Conservation (phyloP, 2,888 invertebrate species). For the Drosophila planitibia region DNA sequence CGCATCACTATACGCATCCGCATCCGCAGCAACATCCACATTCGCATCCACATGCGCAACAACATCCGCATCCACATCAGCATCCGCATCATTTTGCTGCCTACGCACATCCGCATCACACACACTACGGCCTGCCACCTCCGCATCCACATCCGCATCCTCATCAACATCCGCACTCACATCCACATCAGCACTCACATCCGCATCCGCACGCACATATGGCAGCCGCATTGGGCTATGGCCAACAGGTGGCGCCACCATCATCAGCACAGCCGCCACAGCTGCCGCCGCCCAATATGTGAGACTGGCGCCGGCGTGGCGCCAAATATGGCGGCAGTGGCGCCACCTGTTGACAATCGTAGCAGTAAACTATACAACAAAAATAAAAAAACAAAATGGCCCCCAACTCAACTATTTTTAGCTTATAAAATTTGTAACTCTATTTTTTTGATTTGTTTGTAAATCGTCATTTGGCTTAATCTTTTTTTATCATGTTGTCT, state of each 20-base stretch:
- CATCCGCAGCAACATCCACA: constrained; percentile 61
- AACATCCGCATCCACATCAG: constrained; percentile 24
- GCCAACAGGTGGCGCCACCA: constrained; percentile 67
- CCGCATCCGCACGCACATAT: constrained; percentile 62
- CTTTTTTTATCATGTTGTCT: constrained; percentile 39
- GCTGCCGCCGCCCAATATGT: constrained; percentile 54
- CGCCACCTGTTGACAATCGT: constrained; percentile 79
- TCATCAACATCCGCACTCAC: constrained; percentile 46
- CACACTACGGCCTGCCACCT: constrained; percentile 48
- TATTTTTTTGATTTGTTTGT: constrained; percentile 14
- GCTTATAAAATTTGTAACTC: constrained; percentile 24
- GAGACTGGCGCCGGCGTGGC: constrained; percentile 79
- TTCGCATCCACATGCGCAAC: constrained; percentile 46
- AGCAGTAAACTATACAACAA: constrained; percentile 8
- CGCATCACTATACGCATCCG: constrained; percentile 57
- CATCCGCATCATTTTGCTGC: constrained; percentile 33
- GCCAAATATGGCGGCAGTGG: constrained; percentile 69
- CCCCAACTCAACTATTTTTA: constrained; percentile 41
- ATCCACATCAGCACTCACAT: constrained; percentile 57
- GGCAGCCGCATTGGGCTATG: constrained; percentile 70
- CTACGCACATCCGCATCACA: constrained; percentile 57
- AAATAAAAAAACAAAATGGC: constrained; percentile 1
- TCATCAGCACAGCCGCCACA: constrained; percentile 33
- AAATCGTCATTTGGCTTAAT: constrained; percentile 8
- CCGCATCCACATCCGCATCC: constrained; percentile 34